Evolutionary conservation across 2,888 invertebrate genomes (phyloP).

Genomic region (Hemaris fuciformis): DNA sequence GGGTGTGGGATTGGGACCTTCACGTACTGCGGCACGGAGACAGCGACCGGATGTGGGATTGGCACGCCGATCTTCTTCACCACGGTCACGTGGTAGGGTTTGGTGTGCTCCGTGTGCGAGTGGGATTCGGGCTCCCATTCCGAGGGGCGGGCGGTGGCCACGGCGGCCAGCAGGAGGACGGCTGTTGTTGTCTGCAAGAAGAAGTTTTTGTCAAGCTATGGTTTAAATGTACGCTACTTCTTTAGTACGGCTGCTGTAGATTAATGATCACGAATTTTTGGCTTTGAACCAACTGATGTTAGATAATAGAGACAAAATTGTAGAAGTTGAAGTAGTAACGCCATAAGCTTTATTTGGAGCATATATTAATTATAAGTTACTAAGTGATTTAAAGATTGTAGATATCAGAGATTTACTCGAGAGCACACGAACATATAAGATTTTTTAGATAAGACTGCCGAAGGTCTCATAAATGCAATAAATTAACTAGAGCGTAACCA

Average conservation of each 20-base stretch:
- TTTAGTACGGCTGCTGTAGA: no score
- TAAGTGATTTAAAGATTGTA: no score
- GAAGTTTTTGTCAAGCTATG: not conserved
- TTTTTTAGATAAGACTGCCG: no score
- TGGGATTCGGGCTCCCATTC: constrained; percentile 80
- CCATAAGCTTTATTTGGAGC: no score
- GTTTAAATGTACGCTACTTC: no score
- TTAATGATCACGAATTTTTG: not conserved
- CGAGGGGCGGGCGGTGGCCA: constrained; percentile 58
- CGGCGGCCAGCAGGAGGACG: constrained; percentile 56
- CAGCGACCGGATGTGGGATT: constrained; percentile 87
- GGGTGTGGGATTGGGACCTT: constrained; percentile 88
- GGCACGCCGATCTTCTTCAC: constrained; percentile 87
- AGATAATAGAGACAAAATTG: no score
- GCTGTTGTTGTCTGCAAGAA: constrained; percentile 68
- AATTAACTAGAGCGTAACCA: not conserved
- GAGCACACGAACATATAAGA: no score
- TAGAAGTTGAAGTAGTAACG: no score
- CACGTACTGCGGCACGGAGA: constrained; percentile 85
- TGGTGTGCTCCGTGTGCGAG: constrained; percentile 85
- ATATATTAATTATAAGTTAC: no score
- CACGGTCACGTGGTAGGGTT: constrained; percentile 86
- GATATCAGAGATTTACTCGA: no score
- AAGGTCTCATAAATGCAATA: no score
- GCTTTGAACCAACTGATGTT: no score